These are phyloP conservation scores for Tylochromis polylepis DNA, from an alignment of 2,113 vertebrate species.

Conservation along the genomic window DNA sequence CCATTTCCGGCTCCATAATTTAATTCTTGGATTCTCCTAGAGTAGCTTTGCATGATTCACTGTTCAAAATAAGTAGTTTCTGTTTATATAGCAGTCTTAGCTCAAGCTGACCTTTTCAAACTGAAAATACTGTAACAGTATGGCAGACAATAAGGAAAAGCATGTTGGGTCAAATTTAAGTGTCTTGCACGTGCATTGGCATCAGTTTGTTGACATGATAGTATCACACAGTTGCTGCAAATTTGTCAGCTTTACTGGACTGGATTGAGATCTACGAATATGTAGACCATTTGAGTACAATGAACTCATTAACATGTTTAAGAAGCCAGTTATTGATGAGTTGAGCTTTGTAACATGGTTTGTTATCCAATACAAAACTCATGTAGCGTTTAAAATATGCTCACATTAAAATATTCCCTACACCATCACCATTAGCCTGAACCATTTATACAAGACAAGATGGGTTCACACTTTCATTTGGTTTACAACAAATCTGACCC, in stretches of 20 bases:
- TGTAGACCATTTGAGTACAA: neutral
- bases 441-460: neutral
- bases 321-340: neutral
- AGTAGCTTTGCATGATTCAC: neutral
- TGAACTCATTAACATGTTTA: neutral
- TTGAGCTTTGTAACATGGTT: neutral
- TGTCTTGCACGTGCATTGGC: neutral
- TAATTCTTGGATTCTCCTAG: neutral
- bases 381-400: neutral
- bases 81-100: neutral
- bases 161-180: neutral
- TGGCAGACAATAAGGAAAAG: neutral
- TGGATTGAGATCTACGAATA: neutral
- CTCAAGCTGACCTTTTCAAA: neutral
- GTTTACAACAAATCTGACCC: neutral
- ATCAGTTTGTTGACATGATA: neutral
- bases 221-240: neutral
- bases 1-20: neutral
- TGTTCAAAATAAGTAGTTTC: neutral
- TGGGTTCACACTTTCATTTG: neutral
- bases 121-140: fast-evolving
- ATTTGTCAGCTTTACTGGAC: neutral
- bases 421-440: neutral
- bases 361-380: neutral
- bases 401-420: neutral